Evolutionary conservation across 2,888 invertebrate species (phyloP), one percentile per base, ranked within the genome.

Genomic region (Acanthococcus lagerstroemiae): DNA sequence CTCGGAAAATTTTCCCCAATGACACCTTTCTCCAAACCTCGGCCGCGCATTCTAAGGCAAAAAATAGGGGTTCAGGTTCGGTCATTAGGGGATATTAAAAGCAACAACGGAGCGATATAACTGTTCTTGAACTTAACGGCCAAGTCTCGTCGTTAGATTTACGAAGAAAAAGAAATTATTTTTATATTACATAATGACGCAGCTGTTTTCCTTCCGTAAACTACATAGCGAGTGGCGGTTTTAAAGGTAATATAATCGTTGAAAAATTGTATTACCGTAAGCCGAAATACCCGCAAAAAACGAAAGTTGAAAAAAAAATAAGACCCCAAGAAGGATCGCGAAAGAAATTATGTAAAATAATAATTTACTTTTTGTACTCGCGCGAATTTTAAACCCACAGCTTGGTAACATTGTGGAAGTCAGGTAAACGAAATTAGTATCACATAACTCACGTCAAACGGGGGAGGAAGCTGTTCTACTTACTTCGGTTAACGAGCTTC

Each of bases 341-440:
- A 24, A 54, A 54, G 22, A 37, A 57, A 57, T 57, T 57, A 57
- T 44, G 57, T 57, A 57, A 57, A 57, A 57, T 45, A 45, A 57
- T 57, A 57, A 57, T 56, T 56, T 37, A 15, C 37, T 37, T 37
- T n/a, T n/a, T 37, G 12, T n/a, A 37, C 37, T 15, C 12, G 37
- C 12, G 37, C 37, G 37, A 37, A n/a, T 37, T 3, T 37, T 37
- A 12, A 26, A 24, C 15, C 22, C 26, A 27, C n/a, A 26, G 25
- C 9, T n/a, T 7, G 37, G 30, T 19, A 21, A n/a, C 19, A 19
- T 25, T 12, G 22, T 25, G 46, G 9, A 25, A 45, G 57, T 57
- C 57, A 57, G 57, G 57, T 57, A 57, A 57, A 57, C 37, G 57
- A 57, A 57, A 57, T 57, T 57, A 57, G 57, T 57, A 57, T 57